These are phyloP conservation scores for Netelia inedita DNA, from an alignment of 2,888 invertebrate species.

Conservation along the genomic window DNA sequence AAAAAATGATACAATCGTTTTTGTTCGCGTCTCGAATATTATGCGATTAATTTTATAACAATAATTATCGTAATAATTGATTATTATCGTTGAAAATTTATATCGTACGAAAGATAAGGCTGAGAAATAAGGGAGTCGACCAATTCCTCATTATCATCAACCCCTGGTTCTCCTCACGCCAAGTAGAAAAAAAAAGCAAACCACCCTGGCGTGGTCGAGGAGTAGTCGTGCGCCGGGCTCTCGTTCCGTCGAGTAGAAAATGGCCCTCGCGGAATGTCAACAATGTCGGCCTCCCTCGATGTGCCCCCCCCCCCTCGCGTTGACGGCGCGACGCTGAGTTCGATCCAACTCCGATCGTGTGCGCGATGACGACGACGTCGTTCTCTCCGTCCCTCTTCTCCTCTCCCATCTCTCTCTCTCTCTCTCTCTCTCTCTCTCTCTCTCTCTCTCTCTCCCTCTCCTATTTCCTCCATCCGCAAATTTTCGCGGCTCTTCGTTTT, in stretches of 20 bases:
- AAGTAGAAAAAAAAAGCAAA: neutral
- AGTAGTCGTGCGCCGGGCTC: neutral
- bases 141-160: neutral
- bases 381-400: neutral
- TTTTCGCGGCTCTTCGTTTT: constrained; percentile 6
- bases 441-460: neutral
- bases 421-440: neutral
- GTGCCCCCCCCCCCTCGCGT: neutral
- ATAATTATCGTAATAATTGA: neutral
- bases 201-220: neutral
- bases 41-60: too few species aligned
- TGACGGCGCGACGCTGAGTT: neutral
- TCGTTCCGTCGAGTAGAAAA: constrained; percentile 10
- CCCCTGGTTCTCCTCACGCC: neutral
- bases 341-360: constrained; percentile 1
- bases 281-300: constrained; percentile 40
- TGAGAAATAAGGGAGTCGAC: neutral
- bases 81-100: neutral
- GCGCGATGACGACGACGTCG: constrained; percentile 22
- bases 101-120: neutral
- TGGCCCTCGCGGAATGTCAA: constrained; percentile 60
- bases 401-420: neutral
- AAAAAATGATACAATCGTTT: too few species aligned
- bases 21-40: too few species aligned
- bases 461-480: neutral